Conservation (phyloP, 2,888 invertebrate genomes). For the Branchellion lobata region DNA sequence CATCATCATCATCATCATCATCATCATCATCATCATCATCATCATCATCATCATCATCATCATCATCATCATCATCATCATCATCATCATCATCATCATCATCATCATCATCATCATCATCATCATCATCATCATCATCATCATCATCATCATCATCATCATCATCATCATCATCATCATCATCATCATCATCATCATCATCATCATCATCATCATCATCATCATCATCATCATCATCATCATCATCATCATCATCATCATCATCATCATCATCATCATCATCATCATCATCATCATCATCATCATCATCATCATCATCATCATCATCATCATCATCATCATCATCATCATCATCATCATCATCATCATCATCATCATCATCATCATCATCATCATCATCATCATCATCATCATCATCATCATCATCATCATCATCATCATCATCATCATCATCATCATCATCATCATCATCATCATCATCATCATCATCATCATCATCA, state of each 20-base stretch:
- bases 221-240: constrained; percentile 41
- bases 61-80: neutral
- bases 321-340: constrained; percentile 44
- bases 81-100: neutral
- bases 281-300: constrained; percentile 45
- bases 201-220: constrained; percentile 42
- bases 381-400: constrained; percentile 44
- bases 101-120: constrained; percentile 18
- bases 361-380: constrained; percentile 44
- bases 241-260: constrained; percentile 43
- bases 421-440: constrained; percentile 46
- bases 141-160: constrained; percentile 43
- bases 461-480: constrained; percentile 46
- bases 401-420: constrained; percentile 45
- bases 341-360: constrained; percentile 45
- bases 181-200: constrained; percentile 42
- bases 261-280: constrained; percentile 45
- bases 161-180: constrained; percentile 43
- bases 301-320: constrained; percentile 44
- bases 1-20: constrained; percentile 28
- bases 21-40: constrained; percentile 36
- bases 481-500: constrained; percentile 46
- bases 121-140: constrained; percentile 41
- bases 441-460: constrained; percentile 46
- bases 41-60: constrained; percentile 7